A percentile compares a stretch with the other conserved stretches of the same genome.
These are phyloP conservation scores for Macrotrachela quadricornifera DNA, from an alignment of 1,140 invertebrate species.

Conservation along the genomic window DNA sequence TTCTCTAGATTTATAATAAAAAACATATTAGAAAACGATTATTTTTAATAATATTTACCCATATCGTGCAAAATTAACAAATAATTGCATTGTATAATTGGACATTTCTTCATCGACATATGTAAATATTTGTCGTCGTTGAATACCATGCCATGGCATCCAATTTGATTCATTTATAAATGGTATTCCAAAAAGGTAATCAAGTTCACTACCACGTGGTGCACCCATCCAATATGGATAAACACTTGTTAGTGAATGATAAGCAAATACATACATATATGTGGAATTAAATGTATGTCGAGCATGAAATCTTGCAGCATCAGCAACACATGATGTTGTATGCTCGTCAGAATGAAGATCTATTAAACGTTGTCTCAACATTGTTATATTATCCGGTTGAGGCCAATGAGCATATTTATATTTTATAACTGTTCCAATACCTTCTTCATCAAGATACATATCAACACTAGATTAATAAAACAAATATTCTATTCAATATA, in stretches of 20 bases:
- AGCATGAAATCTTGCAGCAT: constrained; percentile 14
- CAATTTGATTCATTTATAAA: constrained; percentile 20
- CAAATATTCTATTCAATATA: constrained; percentile 50
- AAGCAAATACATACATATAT: constrained; percentile 25
- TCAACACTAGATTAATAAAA: constrained; percentile 57
- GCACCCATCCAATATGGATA: constrained; percentile 33
- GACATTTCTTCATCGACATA: constrained; percentile 7
- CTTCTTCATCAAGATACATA: constrained; percentile 55
- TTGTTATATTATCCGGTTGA: constrained; percentile 58
- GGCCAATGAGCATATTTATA: constrained; percentile 92
- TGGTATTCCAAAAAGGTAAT: constrained; percentile 25
- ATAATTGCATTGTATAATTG: constrained; percentile 9
- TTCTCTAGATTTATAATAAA: neutral
- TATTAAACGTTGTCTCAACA: constrained; percentile 64
- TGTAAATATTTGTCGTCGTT: neutral
- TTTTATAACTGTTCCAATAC: constrained; percentile 65
- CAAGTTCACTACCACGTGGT: constrained; percentile 46
- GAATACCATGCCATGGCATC: constrained; percentile 4
- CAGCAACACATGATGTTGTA: constrained; percentile 24
- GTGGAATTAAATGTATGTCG: constrained; percentile 12
- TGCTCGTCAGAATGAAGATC: constrained; percentile 35
- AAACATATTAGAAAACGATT: neutral
- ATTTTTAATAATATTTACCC: neutral
- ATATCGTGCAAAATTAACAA: constrained; percentile 6
- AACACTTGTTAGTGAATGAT: constrained; percentile 21